Conservation (phyloP, 2,888 invertebrate genomes). For the Cephonodes hylas region DNA sequence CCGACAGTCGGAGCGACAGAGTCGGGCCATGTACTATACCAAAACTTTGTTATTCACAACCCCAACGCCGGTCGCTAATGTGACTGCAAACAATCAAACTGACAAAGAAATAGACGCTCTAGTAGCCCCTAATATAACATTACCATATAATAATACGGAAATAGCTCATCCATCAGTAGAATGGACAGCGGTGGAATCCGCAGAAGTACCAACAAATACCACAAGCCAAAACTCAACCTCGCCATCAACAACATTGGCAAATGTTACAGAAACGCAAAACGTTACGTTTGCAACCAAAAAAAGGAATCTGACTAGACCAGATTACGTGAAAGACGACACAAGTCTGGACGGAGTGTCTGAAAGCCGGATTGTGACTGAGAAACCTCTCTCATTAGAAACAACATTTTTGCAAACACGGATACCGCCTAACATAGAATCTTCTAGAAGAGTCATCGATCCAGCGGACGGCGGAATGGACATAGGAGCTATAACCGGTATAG, state of each 20-base stretch:
- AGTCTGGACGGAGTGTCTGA: conserved; percentile 47
- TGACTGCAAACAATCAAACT: conserved; percentile 40
- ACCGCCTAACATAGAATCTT: conserved; percentile 68
- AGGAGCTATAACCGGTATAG: conserved; percentile 85
- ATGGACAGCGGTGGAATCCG: conserved; percentile 57
- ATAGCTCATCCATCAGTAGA: conserved; percentile 45
- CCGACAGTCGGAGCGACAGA: conserved; percentile 51
- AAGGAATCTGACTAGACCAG: conserved; percentile 61
- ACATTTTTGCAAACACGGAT: conserved; percentile 67
- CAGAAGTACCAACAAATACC: conserved; percentile 33
- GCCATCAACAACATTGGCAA: conserved; percentile 30
- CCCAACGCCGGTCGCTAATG: conserved; percentile 34
- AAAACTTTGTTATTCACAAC: conserved; percentile 50
- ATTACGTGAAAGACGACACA: conserved; percentile 60
- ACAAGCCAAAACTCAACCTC: conserved; percentile 34
- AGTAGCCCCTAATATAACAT: conserved; percentile 30
- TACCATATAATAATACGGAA: conserved; percentile 38
- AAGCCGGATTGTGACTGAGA: conserved; percentile 70
- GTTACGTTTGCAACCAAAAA: conserved; percentile 52
- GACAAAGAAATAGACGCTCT: conserved; percentile 15
- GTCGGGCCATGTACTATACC: conserved; percentile 67
- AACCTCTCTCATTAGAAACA: conserved; percentile 70
- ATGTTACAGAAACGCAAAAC: conserved; percentile 56
- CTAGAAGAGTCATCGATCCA: conserved; percentile 62
- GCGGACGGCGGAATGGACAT: conserved; percentile 74